Conservation (phyloP, 1,140 invertebrate genomes). For the Brachionus paranguensis region DNA sequence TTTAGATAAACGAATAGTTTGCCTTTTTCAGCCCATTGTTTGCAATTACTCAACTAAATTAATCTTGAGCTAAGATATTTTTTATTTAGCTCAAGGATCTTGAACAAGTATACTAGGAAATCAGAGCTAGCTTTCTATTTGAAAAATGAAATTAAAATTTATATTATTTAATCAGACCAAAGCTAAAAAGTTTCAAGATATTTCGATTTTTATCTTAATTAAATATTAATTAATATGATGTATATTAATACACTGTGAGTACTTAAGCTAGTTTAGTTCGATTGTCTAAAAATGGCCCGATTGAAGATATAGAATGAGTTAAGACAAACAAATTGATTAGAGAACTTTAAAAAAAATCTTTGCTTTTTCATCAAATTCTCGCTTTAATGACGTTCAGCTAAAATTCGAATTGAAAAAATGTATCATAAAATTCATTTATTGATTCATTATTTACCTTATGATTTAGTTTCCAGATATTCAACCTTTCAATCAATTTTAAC, state of each 20-base stretch:
- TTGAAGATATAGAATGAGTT: neutral
- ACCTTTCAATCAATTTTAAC: neutral
- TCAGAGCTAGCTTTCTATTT: neutral
- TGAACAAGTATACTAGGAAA: neutral
- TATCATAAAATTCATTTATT: neutral
- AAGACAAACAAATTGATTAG: neutral
- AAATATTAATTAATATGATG: neutral
- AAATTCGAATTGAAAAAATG: neutral
- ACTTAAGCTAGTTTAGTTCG: neutral
- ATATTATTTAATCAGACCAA: neutral
- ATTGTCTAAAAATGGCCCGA: neutral
- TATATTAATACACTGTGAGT: neutral
- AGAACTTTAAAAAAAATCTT: neutral
- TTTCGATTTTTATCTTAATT: neutral
- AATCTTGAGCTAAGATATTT: neutral
- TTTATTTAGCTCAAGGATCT: neutral
- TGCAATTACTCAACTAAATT: constrained; percentile 13
- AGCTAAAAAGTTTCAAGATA: neutral
- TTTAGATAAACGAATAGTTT: constrained; percentile 11
- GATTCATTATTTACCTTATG: neutral
- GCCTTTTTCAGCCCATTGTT: neutral
- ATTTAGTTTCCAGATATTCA: neutral
- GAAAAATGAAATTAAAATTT: neutral
- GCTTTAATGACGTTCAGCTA: neutral
- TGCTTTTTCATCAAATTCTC: neutral